Percentiles rank a stretch among this genome's conserved stretches.
Conservation (phyloP, 2,797 vertebrate species). For the Gymnocypris eckloni region DNA sequence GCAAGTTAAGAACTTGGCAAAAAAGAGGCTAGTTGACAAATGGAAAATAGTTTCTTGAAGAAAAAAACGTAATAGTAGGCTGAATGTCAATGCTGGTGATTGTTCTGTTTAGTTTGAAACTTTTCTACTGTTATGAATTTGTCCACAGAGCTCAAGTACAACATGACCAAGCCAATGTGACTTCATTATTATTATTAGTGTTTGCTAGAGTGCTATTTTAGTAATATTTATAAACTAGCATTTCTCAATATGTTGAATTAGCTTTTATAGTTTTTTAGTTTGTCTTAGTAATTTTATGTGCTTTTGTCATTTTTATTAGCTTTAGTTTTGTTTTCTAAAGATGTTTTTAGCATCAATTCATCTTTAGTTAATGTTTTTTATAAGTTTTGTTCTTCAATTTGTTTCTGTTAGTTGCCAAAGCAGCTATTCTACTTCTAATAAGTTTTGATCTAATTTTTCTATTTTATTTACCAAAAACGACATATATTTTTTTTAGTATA, state of each 20-base stretch:
- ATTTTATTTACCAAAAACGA: neutral
- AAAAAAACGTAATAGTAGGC: neutral
- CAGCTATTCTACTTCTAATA: neutral
- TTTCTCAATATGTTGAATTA: neutral
- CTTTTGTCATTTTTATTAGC: neutral
- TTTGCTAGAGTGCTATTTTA: neutral
- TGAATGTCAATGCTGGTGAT: neutral
- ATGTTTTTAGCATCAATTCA: neutral
- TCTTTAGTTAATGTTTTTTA: neutral
- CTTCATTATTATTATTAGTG: neutral
- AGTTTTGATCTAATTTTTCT: neutral
- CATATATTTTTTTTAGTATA: neutral
- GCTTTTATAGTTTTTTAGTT: neutral
- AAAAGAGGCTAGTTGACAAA: neutral
- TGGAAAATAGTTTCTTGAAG: slow-evolving; percentile 11
- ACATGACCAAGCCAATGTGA: neutral
- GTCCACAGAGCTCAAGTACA: neutral
- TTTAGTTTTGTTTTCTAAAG: neutral
- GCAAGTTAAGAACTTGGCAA: slow-evolving; percentile 21
- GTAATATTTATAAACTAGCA: neutral
- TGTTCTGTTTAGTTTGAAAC: slow-evolving; percentile 1
- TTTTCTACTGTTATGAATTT: neutral
- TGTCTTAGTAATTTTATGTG: too few species aligned
- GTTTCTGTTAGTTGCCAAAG: neutral
- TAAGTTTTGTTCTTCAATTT: neutral